These are phyloP conservation scores for Neopelma chrysocephalum DNA, from an alignment of 2,797 vertebrate genomes.

Conservation along the genomic window DNA sequence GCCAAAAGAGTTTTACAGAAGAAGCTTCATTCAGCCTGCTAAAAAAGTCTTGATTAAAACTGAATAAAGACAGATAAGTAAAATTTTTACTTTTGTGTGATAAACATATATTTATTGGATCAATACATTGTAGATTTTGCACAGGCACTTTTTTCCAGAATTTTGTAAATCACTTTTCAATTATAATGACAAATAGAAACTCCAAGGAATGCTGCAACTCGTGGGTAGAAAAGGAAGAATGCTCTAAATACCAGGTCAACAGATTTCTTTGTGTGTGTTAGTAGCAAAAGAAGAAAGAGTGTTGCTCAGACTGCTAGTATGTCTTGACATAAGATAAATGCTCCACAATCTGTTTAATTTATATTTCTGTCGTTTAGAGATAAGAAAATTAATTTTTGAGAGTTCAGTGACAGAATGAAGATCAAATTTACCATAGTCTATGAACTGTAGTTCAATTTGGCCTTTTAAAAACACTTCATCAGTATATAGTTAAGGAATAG, in stretches of 20 bases:
- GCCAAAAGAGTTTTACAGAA: neutral
- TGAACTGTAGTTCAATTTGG: slow-evolving; percentile 10
- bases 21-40: neutral
- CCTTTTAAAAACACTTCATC: slow-evolving; percentile 29
- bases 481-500: slow-evolving; percentile 8
- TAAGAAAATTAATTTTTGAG: slow-evolving; percentile 71
- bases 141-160: neutral
- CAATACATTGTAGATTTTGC: neutral
- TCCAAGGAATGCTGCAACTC: neutral
- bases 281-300: neutral
- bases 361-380: slow-evolving; percentile 60
- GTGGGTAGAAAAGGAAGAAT: neutral
- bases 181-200: neutral
- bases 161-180: neutral
- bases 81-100: neutral
- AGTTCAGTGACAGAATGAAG: slow-evolving; percentile 22
- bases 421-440: slow-evolving; percentile 30
- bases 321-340: slow-evolving; percentile 9
- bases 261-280: neutral
- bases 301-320: neutral
- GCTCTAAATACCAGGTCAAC: neutral
- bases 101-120: neutral
- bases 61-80: neutral
- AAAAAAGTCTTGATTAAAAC: slow-evolving; percentile 10
- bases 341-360: slow-evolving; percentile 28